phyloP scores from a whole-genome alignment of 1,140 invertebrate genomes.

The Pachypsylla venusta region DNA sequence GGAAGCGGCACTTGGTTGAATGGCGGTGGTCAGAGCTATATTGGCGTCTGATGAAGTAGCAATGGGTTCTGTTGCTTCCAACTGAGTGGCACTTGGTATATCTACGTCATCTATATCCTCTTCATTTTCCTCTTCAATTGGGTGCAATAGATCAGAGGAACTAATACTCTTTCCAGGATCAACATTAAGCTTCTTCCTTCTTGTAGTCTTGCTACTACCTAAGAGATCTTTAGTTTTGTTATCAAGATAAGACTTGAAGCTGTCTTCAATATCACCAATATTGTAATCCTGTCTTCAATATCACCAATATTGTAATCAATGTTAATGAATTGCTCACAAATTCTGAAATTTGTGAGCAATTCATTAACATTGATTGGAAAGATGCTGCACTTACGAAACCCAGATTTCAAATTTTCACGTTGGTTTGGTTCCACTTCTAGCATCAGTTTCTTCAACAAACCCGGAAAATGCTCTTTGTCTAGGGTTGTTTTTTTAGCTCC shows the following conservation, averaged over 20 bases:
- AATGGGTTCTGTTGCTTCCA: too few species aligned
- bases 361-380: neutral
- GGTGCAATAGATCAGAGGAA: neutral
- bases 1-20: too few species aligned
- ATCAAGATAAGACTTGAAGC: neutral
- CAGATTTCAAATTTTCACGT: slow-evolving; percentile 15
- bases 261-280: neutral
- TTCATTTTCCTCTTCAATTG: neutral
- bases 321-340: too few species aligned
- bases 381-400: slow-evolving; percentile 13
- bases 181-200: slow-evolving; percentile 9
- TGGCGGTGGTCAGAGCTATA: too few species aligned
- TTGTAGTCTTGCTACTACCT: neutral
- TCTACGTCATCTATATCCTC: too few species aligned
- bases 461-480: slow-evolving; percentile 24
- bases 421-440: slow-evolving; percentile 19
- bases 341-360: neutral
- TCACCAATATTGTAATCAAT: too few species aligned
- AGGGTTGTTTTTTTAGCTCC: slow-evolving; percentile 16
- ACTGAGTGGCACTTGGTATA: too few species aligned
- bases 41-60: too few species aligned
- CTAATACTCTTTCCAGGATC: slow-evolving; percentile 8
- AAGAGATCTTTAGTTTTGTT: neutral
- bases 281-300: neutral
- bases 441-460: slow-evolving; percentile 20